Conservation (phyloP, 2,113 vertebrate species). For the Mugil cephalus region DNA sequence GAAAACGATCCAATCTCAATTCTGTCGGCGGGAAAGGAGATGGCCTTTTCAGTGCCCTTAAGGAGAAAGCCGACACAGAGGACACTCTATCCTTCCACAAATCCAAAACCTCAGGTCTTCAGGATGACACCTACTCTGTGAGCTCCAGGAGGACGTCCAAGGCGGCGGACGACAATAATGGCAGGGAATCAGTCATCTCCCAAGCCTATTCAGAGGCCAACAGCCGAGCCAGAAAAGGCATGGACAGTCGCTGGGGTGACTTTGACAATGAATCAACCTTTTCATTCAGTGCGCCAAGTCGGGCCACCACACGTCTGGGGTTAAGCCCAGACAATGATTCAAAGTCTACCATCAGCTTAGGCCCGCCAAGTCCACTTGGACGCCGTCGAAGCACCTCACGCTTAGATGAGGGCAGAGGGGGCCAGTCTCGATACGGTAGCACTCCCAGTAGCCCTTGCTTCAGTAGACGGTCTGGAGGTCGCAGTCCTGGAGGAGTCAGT, state of each 20-base stretch:
- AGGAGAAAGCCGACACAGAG: constrained; percentile 84
- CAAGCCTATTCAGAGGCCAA: constrained; percentile 86
- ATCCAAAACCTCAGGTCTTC: constrained; percentile 47
- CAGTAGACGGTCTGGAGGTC: constrained; percentile 71
- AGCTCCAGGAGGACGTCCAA: constrained; percentile 77
- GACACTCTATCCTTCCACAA: constrained; percentile 83
- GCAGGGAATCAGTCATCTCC: constrained; percentile 83
- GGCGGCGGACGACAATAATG: constrained; percentile 72
- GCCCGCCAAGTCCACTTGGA: constrained; percentile 83
- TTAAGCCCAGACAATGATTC: constrained; percentile 84
- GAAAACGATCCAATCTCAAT: constrained; percentile 88
- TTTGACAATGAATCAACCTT: constrained; percentile 85
- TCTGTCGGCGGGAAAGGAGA: constrained; percentile 89
- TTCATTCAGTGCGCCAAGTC: constrained; percentile 82
- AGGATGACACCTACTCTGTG: constrained; percentile 75
- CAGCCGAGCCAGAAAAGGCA: constrained; percentile 82
- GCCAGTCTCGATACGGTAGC: constrained; percentile 45
- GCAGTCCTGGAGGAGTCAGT: constrained; percentile 82
- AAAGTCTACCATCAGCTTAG: constrained; percentile 86
- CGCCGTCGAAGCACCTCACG: constrained; percentile 81
- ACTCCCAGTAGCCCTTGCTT: constrained; percentile 80
- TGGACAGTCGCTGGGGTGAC: constrained; percentile 89
- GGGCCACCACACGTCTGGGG: constrained; percentile 82
- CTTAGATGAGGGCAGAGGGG: constrained; percentile 72
- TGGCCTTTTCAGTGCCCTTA: constrained; percentile 87